These are phyloP conservation scores for Sebastes fasciatus DNA, from an alignment of 2,113 vertebrate genomes.

Conservation along the genomic window DNA sequence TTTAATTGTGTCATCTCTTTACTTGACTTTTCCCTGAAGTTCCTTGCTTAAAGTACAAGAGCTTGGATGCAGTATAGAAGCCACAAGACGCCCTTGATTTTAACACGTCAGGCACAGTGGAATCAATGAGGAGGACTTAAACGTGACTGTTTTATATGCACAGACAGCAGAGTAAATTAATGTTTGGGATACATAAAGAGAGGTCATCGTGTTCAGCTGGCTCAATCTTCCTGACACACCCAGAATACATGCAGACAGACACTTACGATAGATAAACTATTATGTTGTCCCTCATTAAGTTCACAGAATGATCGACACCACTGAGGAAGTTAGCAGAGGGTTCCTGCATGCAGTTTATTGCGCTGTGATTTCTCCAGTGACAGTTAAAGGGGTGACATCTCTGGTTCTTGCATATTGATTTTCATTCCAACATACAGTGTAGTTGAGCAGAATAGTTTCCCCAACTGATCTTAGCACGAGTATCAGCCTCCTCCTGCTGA, in stretches of 20 bases:
- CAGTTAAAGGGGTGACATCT: conserved; percentile 15
- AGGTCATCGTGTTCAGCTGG: neutral
- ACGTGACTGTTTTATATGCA: neutral
- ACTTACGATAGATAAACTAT: neutral
- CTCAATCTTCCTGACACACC: conserved; percentile 11
- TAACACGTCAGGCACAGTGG: conserved; percentile 30
- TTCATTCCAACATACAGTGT: conserved; percentile 16
- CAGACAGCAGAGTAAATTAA: conserved; percentile 2
- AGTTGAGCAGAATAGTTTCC: neutral
- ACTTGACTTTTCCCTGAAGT: conserved; percentile 17
- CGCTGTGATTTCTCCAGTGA: conserved; percentile 37
- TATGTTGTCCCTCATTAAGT: neutral
- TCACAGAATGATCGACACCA: conserved; percentile 31
- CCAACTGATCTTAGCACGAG: neutral
- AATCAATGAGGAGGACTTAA: neutral
- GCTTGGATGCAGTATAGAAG: conserved; percentile 1
- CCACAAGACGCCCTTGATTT: conserved; percentile 19
- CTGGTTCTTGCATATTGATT: conserved; percentile 48
- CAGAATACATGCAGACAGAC: neutral
- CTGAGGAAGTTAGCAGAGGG: conserved; percentile 28
- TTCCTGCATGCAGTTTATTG: conserved; percentile 66
- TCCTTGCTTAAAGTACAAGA: neutral
- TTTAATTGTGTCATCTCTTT: conserved; percentile 15
- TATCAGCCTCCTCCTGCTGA: conserved; percentile 11
- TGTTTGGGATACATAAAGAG: neutral